Evolutionary conservation across 2,113 vertebrate species (phyloP), one percentile per base, ranked within the genome.

Genomic region (Apodemus speciosus): DNA sequence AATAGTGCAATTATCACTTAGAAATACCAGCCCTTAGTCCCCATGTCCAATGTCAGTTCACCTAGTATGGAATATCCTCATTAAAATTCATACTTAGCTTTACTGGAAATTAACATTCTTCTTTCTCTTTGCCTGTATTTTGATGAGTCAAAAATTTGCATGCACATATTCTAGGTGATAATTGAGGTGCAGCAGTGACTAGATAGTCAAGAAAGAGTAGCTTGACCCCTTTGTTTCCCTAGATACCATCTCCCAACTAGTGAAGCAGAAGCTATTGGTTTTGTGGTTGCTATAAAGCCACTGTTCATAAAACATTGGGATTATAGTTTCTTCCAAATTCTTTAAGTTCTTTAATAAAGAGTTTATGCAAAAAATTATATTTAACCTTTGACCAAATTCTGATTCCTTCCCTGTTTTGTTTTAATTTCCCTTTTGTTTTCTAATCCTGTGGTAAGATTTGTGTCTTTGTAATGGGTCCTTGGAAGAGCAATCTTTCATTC

Each of bases 21-120:
- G 73, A 92, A 97, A 40, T 77, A 86, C 16, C 3, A 91, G n/a
- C 25, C 21, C 83, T 85, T 53, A 76, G 60, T 64, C 60, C 1
- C 15, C 18, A 30, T 16, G 11, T 51, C 51, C 89, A 75, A 43
- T 51, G 68, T 66, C 56, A 15, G 72, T 64, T 79, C 11, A 89
- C 4, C 87, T 46, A 71, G 11, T 53, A n/a, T 49, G 60, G 9
- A 51, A 30, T 56, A 81, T 77, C 51, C 85, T 92, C 16, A 93
- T 68, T 92, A 90, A 93, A 92, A 27, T 89, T 85, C 23, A 4
- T 35, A 40, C 35, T 72, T 86, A 93, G 3, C 10, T 49, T 80
- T 73, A 85, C 2, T 9, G 71, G 40, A 73, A 88, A 38, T 80
- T 56, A 73, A 38, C 25, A 4, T 58, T 73, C n/a, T 75, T 94